Evolutionary conservation across 2,888 invertebrate genomes (phyloP).

Genomic region (Macropis europaea): DNA sequence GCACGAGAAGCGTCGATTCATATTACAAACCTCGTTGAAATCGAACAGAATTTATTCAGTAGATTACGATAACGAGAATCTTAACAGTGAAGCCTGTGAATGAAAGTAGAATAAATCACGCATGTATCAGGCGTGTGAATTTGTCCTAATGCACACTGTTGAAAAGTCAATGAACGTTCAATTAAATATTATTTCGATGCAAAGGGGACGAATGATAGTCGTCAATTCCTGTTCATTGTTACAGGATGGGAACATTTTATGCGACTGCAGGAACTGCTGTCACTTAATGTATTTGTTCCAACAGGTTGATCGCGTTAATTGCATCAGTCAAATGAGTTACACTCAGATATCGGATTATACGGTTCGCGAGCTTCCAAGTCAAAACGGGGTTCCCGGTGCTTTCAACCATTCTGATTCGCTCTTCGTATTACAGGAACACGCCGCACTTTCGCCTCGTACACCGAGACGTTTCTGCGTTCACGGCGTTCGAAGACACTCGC

Average conservation of each 20-base stretch:
- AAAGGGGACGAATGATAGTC: too few relatives aligned
- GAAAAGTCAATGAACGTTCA: too few relatives aligned
- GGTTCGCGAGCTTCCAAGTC: not conserved
- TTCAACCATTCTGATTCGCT: not conserved
- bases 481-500: not conserved
- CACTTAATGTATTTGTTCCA: constrained; percentile 3
- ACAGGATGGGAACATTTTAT: too few relatives aligned
- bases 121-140: not conserved
- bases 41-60: too few relatives aligned
- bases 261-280: not conserved
- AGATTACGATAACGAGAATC: too few relatives aligned
- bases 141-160: too few relatives aligned
- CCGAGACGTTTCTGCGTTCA: not conserved
- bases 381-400: not conserved
- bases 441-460: not conserved
- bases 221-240: too few relatives aligned
- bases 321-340: not conserved
- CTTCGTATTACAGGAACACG: not conserved
- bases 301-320: constrained; percentile 29
- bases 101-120: not conserved
- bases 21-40: too few relatives aligned
- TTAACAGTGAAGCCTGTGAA: too few relatives aligned
- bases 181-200: too few relatives aligned
- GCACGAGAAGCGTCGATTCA: too few relatives aligned
- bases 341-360: constrained; percentile 20